Conservation (phyloP, 2,797 vertebrate species). For the Alca torda region DNA sequence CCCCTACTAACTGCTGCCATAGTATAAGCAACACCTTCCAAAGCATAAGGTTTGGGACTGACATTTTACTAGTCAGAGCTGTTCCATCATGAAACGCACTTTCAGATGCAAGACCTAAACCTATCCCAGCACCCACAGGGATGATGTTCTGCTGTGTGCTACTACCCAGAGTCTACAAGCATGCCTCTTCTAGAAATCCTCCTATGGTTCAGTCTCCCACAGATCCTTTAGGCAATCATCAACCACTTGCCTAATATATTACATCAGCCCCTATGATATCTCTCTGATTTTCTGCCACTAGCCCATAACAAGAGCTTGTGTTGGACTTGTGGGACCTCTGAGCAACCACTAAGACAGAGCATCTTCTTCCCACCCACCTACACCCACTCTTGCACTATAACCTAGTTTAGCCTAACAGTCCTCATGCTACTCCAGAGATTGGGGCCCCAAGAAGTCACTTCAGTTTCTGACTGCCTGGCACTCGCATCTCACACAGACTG, state of each 20-base stretch:
- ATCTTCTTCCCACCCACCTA: not conserved
- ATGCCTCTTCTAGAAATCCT: not conserved
- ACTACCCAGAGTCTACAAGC: not conserved
- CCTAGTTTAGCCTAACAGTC: not conserved
- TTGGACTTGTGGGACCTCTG: not conserved
- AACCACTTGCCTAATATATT: not conserved
- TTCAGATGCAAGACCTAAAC: not conserved
- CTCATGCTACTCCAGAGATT: not conserved
- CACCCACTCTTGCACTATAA: not conserved
- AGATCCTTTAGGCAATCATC: not conserved
- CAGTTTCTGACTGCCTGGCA: not conserved
- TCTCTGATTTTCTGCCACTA: not conserved
- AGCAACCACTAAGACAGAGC: not conserved
- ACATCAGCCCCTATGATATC: not conserved
- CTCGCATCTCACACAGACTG: not conserved
- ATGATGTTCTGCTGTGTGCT: not conserved
- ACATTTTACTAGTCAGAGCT: not conserved
- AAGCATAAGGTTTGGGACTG: not conserved
- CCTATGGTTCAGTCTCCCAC: not conserved
- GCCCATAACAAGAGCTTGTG: fast-evolving
- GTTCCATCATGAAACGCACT: not conserved
- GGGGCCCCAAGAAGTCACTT: not conserved
- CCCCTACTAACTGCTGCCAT: not conserved
- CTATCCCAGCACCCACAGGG: not conserved
- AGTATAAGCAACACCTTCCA: not conserved